Evolutionary conservation across 2,113 vertebrate species (phyloP), one percentile per base, ranked within the genome.

Genomic region (Cinclus mexicanus): DNA sequence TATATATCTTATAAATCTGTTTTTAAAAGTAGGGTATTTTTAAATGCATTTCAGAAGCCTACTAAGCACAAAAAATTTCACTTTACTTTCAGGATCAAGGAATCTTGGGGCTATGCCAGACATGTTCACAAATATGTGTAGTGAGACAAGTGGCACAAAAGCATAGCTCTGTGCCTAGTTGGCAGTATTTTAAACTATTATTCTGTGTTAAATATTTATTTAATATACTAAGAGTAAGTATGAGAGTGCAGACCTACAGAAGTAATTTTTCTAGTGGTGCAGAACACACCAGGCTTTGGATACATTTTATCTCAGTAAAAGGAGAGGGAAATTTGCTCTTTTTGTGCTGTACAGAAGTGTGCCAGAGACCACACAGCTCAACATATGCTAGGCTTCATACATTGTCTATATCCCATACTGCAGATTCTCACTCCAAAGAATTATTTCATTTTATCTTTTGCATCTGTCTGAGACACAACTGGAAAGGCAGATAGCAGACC

Each of bases 321-420:
- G 21, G 46, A 49, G 33, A 42, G 29, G 57, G 17, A 47, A 63
- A 81, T 39, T 3, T 33, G 25, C 10, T 24, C 29, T 41, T 52
- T 28, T 23, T n/a, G 18, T 28, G n/a, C 12, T 20, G 24, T 13
- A 33, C 1, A 57, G 18, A 77, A 33, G 6, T 0, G 3, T 35
- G 49, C 7, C 7, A 74, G n/a, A 71, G 42, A 68, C 8, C 9
- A n/a, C 25, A 44, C 22, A 83, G 64, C 25, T 63, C 35, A 67
- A 8, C 19, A 11, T 7, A 25, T 0, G 0, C 25, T 41, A 44
- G 15, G 11, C 39, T 47, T 11, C 22, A 46, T 69, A 21, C 28
- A 12, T 21, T 33, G 11, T 28, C 42, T 60, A 15, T n/a, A 14
- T 37, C 15, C 11, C 26, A 56, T 14, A 24, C 0, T 42, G 41